Base-by-base conservation (phyloP, 1,140 invertebrate genomes). In the Penaeus japonicus region DNA sequence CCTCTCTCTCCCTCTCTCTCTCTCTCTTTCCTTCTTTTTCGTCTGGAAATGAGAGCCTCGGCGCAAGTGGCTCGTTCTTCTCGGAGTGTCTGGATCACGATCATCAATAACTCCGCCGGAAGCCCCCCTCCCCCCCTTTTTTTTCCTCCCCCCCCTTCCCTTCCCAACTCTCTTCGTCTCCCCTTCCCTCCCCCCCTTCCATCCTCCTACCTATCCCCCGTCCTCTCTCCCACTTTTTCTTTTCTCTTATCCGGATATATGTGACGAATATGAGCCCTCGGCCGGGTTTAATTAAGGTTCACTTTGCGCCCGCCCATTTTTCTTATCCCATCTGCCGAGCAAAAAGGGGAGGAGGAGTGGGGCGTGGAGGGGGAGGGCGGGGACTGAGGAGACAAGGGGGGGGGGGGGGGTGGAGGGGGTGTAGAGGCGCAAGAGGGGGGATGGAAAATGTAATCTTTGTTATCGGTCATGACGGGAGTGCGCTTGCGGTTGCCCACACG, bases 31-130 rank as follows among this genome's bases (percentile, higher is more conserved):
- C 15, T 12, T 7, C 15, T 47, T 12, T 81, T 27, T 24, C 10
- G 39, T 35, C 75, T 86, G 84, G 84, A 86, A 65, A 86, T 86
- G 84, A 86, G 78, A 39, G 53, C 53, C 53, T 65, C 62, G 30
- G 30, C n/a, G 84, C 77, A 86, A 86, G 84, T 86, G 77, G 84
- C 53, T 75, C 75, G 79, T 86, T 86, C 32, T 65, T 30, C 84
- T 57, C 62, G 84, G 75, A 86, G 75, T 62, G 75, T 65, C 84
- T 62, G 84, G 84, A 54, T 65, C 77, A n/a, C 55, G 39, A 32
- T 80, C 84, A 79, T 79, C 84, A 86, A 86, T 86, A 79, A 86
- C 75, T 86, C 55, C 55, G 27, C 10, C 57, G 55, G 55, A 65
- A 59, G 59, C 17, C 30, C 79, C 32, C 39, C 54, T 59, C n/a